A percentile compares a stretch with the other conserved stretches of the same genome.
Conservation (phyloP, 1,140 invertebrate species). For the Cydia splendana region DNA sequence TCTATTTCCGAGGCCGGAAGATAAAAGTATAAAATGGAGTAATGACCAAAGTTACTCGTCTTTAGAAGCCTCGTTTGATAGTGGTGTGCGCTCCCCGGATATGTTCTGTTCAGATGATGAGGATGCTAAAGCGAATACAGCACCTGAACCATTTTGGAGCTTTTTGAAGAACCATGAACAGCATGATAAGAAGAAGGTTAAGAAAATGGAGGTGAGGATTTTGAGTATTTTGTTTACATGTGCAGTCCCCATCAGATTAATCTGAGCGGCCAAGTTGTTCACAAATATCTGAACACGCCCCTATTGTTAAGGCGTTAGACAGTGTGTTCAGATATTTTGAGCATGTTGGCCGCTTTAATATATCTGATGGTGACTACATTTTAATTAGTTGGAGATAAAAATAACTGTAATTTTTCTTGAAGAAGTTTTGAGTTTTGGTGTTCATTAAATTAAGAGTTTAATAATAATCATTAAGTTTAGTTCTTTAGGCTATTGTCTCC, state of each 20-base stretch:
- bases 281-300: too few relatives aligned
- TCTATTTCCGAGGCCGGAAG: slow-evolving; percentile 41
- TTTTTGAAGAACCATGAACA: slow-evolving; percentile 69
- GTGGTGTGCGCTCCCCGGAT: slow-evolving; percentile 79
- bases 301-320: too few relatives aligned
- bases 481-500: too few relatives aligned
- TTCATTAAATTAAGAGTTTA: too few relatives aligned
- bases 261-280: too few relatives aligned
- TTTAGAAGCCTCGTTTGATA: slow-evolving; percentile 73
- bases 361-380: not conserved
- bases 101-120: slow-evolving; percentile 80
- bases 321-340: too few relatives aligned
- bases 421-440: too few relatives aligned
- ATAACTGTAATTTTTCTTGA: too few relatives aligned
- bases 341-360: too few relatives aligned
- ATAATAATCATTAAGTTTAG: not conserved
- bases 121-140: slow-evolving; percentile 44
- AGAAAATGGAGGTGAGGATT: slow-evolving; percentile 67
- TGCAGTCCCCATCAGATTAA: too few relatives aligned
- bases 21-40: slow-evolving; percentile 62
- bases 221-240: not conserved
- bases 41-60: slow-evolving; percentile 69
- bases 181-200: slow-evolving; percentile 69
- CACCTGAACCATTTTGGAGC: slow-evolving; percentile 59
- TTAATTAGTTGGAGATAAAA: too few relatives aligned